Evolutionary conservation across 1,140 invertebrate genomes (phyloP).

Genomic region (Trichonephila clavata): DNA sequence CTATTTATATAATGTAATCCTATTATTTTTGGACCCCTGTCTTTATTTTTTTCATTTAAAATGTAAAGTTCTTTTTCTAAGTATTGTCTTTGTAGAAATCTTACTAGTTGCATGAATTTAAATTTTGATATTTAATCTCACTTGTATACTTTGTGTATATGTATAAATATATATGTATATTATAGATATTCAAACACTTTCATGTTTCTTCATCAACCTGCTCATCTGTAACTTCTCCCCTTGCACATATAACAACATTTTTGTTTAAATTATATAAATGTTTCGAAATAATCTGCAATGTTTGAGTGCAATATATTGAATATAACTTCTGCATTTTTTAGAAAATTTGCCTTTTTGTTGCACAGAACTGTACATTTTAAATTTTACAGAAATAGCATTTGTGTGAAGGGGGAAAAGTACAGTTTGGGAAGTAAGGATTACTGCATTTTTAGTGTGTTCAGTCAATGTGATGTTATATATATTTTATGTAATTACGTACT

Average conservation of each 20-base stretch:
- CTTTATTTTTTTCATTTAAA: too few species aligned
- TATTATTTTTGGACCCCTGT: too few species aligned
- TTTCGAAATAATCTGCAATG: background rate
- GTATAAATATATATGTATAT: constrained; percentile 58
- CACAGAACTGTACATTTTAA: background rate
- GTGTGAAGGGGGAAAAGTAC: background rate
- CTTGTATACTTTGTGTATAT: constrained; percentile 71
- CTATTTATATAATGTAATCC: background rate
- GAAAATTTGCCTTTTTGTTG: background rate
- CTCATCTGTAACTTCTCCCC: background rate
- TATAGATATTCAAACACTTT: constrained; percentile 7
- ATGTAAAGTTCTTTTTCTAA: background rate
- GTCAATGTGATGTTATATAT: constrained; percentile 19
- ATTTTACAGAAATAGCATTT: background rate
- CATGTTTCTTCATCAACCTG: background rate
- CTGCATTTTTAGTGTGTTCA: constrained; percentile 11
- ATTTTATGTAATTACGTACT: constrained; percentile 24
- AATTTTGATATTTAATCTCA: constrained; percentile 68
- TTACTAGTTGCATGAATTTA: constrained; percentile 63
- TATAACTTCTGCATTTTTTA: too few species aligned
- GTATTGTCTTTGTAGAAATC: background rate
- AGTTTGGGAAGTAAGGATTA: background rate
- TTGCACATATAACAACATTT: background rate
- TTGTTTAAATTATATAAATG: background rate
- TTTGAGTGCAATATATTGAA: background rate